Evolutionary conservation across 2,888 invertebrate genomes (phyloP), one percentile per base, ranked within the genome.

Genomic region (Drosophila algonquin): DNA sequence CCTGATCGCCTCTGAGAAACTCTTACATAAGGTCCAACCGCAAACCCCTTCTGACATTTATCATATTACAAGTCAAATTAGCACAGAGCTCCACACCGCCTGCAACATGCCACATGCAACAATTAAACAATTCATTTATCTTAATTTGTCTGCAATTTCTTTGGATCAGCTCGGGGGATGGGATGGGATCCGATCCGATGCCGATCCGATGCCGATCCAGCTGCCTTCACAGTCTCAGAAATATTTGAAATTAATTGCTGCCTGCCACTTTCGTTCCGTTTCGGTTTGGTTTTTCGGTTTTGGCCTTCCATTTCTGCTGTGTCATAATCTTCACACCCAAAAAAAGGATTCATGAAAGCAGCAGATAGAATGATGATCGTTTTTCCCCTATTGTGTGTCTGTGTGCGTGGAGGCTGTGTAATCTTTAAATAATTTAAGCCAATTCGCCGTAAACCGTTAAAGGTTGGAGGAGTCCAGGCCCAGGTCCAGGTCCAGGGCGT

Each of bases 391-490:
- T 60, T 55, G 45, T 40, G 24, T 61, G 16, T 53, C 21, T 65
- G 65, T 67, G 32, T 10, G 67, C 35, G 35, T 35, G 30, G 30
- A 30, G 30, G 8, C 30, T 30, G 35, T 67, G 65, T 89, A 90
- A 89, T 89, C 90, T 89, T 87, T 89, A 85, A 89, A 90, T 88
- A 89, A 90, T 90, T 89, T 89, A 90, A 90, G 90, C 87, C 88
- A 90, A 89, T 90, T 89, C 82, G 89, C 65, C 78, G 77, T 80
- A 84, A 86, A 88, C 90, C 90, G 88, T 89, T 90, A 89, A 85
- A 75, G 73, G 73, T 74, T 67, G 63, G 60, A 61, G 56, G 59
- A 58, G 62, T 10, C 46, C 53, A 12, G 32, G 10, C 32, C 46
- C 53, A 10, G 32, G 12, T 10, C 30, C 30, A 27, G 27, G 27